phyloP scores from a whole-genome alignment of 2,888 invertebrate genomes.

The Acanthopleura granulata region DNA sequence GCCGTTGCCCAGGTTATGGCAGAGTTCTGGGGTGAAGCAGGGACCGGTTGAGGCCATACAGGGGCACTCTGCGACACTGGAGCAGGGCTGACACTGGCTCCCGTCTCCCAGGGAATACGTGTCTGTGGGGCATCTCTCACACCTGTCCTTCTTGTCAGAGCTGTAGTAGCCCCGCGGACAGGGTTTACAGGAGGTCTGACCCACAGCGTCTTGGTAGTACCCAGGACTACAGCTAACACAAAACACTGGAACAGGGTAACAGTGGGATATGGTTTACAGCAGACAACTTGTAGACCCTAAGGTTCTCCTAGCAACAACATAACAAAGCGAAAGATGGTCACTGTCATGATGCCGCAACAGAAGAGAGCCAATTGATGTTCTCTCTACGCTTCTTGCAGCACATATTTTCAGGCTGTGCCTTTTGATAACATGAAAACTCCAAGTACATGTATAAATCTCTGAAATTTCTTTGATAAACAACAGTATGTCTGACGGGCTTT shows the following conservation, averaged over 20 bases:
- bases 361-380: too few species aligned
- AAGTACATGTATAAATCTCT: too few species aligned
- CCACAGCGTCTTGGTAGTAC: slow-evolving; percentile 46
- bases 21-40: slow-evolving; percentile 40
- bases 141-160: slow-evolving; percentile 44
- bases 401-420: too few species aligned
- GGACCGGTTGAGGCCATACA: slow-evolving; percentile 38
- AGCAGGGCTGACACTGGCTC: slow-evolving; percentile 40
- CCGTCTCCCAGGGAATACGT: slow-evolving; percentile 42
- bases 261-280: background rate
- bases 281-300: too few species aligned
- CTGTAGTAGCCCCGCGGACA: slow-evolving; percentile 50
- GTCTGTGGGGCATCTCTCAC: slow-evolving; percentile 43
- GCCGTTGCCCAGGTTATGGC: slow-evolving; percentile 42
- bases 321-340: too few species aligned
- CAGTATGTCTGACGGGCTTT: too few species aligned
- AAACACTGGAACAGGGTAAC: slow-evolving; percentile 35
- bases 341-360: too few species aligned
- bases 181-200: slow-evolving; percentile 39
- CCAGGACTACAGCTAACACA: slow-evolving; percentile 51
- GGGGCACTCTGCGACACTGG: slow-evolving; percentile 41
- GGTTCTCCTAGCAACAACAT: too few species aligned
- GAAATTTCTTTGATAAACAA: too few species aligned
- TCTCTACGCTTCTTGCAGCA: too few species aligned
- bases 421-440: too few species aligned